These are phyloP conservation scores for Cephus pygmeus DNA, from an alignment of 2,888 invertebrate genomes.

Conservation along the genomic window DNA sequence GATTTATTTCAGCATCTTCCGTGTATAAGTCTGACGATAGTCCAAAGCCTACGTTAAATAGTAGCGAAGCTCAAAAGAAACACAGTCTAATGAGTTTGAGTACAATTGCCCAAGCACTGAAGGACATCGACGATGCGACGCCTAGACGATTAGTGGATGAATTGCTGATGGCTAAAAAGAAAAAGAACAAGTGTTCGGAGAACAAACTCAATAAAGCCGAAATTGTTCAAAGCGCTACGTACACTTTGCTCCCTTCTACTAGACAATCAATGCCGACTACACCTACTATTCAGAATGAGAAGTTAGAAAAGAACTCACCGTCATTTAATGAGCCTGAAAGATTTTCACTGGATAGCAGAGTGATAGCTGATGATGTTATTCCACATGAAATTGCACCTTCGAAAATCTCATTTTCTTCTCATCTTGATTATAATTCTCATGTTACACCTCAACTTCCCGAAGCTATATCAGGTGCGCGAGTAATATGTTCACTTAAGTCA, in stretches of 20 bases:
- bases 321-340: constrained; percentile 28
- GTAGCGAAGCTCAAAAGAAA: constrained; percentile 30
- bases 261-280: constrained; percentile 40
- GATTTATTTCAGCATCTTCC: constrained; percentile 12
- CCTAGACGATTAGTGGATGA: constrained; percentile 57
- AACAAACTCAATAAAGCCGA: not conserved
- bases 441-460: no score
- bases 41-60: not conserved
- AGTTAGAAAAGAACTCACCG: constrained; percentile 26
- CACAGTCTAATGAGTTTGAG: constrained; percentile 56
- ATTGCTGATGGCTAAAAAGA: constrained; percentile 50
- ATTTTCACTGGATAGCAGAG: constrained; percentile 48
- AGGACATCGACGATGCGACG: constrained; percentile 47
- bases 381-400: not conserved
- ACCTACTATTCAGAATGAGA: constrained; percentile 20
- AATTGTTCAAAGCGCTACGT: constrained; percentile 32
- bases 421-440: no score
- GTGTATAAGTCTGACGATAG: constrained; percentile 26
- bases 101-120: constrained; percentile 53
- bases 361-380: constrained; percentile 7
- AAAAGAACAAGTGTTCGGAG: constrained; percentile 12
- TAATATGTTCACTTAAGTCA: no score
- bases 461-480: no score
- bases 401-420: no score
- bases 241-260: constrained; percentile 26